Conservation (phyloP, 2,797 vertebrate species). For the Gymnoscopelus braueri region DNA sequence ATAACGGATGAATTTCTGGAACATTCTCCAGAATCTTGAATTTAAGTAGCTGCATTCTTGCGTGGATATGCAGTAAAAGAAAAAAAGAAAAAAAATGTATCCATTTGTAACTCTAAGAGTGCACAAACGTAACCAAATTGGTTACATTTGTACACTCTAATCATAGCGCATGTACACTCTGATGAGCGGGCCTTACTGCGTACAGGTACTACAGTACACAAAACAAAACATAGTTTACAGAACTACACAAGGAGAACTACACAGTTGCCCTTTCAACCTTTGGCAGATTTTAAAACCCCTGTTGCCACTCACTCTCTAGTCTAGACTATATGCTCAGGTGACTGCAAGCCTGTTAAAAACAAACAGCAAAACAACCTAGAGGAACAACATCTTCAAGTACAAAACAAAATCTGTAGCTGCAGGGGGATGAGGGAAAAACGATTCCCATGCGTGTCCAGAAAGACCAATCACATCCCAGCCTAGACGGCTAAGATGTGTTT, state of each 20-base stretch:
- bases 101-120: no score
- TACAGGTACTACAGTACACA: no score
- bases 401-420: slow-evolving; percentile 2
- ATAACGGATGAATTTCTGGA: slow-evolving; percentile 24
- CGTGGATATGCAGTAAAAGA: not conserved
- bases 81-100: slow-evolving; percentile 42
- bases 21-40: slow-evolving; percentile 3
- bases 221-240: slow-evolving; percentile 27
- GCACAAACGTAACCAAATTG: no score
- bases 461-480: slow-evolving; percentile 47
- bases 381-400: slow-evolving; percentile 10
- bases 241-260: slow-evolving; percentile 17
- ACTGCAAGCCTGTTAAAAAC: slow-evolving; percentile 52
- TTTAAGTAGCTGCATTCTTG: slow-evolving; percentile 27
- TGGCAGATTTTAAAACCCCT: slow-evolving; percentile 1
- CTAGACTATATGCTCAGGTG: slow-evolving; percentile 40
- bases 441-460: slow-evolving; percentile 47
- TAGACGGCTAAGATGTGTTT: slow-evolving; percentile 42
- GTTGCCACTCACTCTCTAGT: slow-evolving; percentile 38
- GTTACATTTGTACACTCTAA: no score
- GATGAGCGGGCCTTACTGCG: no score
- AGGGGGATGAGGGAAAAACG: slow-evolving; percentile 45
- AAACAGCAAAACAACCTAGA: slow-evolving; percentile 46
- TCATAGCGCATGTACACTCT: no score
- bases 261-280: slow-evolving; percentile 22